Evolutionary conservation across 2,797 vertebrate species (phyloP).

Genomic region (Zalophus californianus): DNA sequence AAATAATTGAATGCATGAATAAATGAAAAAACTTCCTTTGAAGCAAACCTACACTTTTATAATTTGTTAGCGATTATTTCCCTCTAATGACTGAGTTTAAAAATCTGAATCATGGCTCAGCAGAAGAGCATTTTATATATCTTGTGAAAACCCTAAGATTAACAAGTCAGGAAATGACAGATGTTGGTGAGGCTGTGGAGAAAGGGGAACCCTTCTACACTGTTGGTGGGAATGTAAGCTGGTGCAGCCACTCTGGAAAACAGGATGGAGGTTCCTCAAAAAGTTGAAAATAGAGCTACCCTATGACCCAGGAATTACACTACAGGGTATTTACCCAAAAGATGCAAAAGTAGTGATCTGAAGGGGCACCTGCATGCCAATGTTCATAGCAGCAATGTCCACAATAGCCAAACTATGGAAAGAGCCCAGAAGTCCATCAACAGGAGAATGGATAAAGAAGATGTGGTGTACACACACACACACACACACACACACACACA

Average conservation of each 20-base stretch:
- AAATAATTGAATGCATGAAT: background rate
- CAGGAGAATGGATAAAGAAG: background rate
- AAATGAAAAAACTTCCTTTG: slow-evolving; percentile 12
- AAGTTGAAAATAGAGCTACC: background rate
- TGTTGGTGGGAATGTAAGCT: background rate
- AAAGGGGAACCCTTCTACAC: background rate
- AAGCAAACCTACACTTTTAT: slow-evolving; percentile 6
- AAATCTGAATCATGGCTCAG: slow-evolving; percentile 20
- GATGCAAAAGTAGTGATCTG: background rate
- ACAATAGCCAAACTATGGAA: background rate
- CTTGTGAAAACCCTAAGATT: background rate
- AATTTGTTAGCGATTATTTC: slow-evolving; percentile 9
- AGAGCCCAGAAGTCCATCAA: background rate
- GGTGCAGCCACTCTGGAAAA: background rate
- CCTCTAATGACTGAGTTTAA: background rate
- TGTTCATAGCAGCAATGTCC: background rate
- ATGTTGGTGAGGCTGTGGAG: background rate
- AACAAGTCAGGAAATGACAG: background rate
- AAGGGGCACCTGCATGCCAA: background rate
- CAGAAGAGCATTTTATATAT: background rate
- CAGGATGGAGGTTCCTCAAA: background rate
- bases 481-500: too few species aligned
- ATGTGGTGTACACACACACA: background rate
- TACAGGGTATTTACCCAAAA: background rate
- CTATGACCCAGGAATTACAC: background rate